Evolutionary conservation across 2,797 vertebrate genomes (phyloP).

Genomic region (Helarctos malayanus): DNA sequence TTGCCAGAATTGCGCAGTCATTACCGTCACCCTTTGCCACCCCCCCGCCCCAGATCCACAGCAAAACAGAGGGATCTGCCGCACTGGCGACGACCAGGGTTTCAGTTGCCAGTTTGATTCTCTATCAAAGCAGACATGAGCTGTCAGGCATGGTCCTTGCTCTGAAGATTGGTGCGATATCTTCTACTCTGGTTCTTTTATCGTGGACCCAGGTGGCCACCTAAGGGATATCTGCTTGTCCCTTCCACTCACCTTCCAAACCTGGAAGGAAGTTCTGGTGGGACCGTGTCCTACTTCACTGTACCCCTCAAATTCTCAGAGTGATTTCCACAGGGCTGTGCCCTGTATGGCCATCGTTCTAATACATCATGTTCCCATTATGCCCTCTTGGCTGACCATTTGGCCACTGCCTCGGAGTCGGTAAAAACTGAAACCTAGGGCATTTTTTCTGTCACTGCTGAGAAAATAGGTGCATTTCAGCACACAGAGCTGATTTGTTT

Average conservation of each 20-base stretch:
- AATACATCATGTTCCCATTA: background rate
- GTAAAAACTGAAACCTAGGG: background rate
- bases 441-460: background rate
- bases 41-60: background rate
- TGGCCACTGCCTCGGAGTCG: background rate
- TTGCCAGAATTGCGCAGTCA: background rate
- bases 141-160: background rate
- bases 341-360: background rate
- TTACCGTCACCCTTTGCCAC: fast-evolving
- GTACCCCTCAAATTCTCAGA: background rate
- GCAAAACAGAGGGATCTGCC: no score
- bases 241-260: background rate
- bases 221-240: background rate
- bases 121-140: background rate
- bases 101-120: fast-evolving
- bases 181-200: background rate
- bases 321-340: background rate
- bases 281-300: background rate
- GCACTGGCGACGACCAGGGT: background rate
- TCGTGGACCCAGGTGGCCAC: background rate
- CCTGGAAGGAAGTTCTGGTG: background rate
- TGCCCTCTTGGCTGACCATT: background rate
- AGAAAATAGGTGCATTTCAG: background rate
- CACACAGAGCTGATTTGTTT: background rate
- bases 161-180: background rate